Evolutionary conservation across 2,888 invertebrate genomes (phyloP).

Genomic region (Coenonympha glycerion): DNA sequence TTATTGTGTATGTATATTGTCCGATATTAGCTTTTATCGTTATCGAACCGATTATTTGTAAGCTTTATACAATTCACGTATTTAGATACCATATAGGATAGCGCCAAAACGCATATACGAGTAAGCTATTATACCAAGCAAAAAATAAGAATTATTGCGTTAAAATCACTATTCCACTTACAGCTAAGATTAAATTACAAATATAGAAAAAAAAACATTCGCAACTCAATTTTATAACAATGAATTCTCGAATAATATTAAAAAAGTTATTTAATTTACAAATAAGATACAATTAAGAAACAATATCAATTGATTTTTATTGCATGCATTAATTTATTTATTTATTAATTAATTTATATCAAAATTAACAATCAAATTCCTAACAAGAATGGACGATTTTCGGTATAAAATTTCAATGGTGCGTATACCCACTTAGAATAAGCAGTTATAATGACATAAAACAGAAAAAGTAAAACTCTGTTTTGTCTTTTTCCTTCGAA

Average conservation of each 20-base stretch:
- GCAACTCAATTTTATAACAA: slow-evolving; percentile 58
- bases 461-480: too few relatives aligned
- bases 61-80: background rate
- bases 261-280: slow-evolving; percentile 52
- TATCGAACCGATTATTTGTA: background rate
- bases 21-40: background rate
- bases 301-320: slow-evolving; percentile 70
- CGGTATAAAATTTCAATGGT: slow-evolving; percentile 32
- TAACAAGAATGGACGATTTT: slow-evolving; percentile 65
- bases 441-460: background rate
- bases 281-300: slow-evolving; percentile 54
- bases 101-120: background rate
- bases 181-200: slow-evolving; percentile 55
- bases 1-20: background rate
- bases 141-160: slow-evolving; percentile 42
- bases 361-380: slow-evolving; percentile 55
- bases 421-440: background rate
- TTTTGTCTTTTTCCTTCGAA: too few relatives aligned
- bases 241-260: slow-evolving; percentile 50
- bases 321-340: slow-evolving; percentile 53
- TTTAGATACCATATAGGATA: background rate
- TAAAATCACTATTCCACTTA: slow-evolving; percentile 40
- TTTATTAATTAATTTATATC: slow-evolving; percentile 46
- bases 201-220: slow-evolving; percentile 42
- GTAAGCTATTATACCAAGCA: slow-evolving; percentile 26